Evolutionary conservation across 2,797 vertebrate species (phyloP), one percentile per base, ranked within the genome.

Genomic region (Strix occidentalis): DNA sequence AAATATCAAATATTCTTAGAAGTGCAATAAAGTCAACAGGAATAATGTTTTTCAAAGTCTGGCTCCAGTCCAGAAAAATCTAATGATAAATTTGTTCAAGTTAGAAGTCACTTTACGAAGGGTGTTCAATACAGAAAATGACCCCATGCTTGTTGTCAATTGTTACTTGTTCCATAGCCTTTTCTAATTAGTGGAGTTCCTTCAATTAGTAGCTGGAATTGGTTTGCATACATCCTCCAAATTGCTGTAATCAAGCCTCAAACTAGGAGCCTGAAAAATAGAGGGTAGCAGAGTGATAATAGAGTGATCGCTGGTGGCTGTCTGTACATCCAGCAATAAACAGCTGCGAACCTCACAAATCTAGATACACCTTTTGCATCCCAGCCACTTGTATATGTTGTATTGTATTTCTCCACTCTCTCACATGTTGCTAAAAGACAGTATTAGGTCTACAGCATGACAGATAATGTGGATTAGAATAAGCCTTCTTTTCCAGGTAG

Each of bases 241-340:
- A 96, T 95, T 89, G 93, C 71, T 96, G 92, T 92, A 95, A 91
- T 96, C 92, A 97, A 93, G 78, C 61, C 39, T 89, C 81, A 89
- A 54, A 94, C 64, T 54, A 87, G 78, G 10, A 81, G 29, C 39
- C 61, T 93, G 92, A 95, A 92, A 96, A 96, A 89, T 14, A 90
- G 61, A 71, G 84, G 64, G 57, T 94, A 77, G 63, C 65, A 56
- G 53, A 71, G 51, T 56, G 76, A 43, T 77, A 95, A 61, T 16
- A 85, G 61, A 71, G 63, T 51, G 37, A 89, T 58, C 83, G 20
- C 37, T 87, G 45, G 29, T 83, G 90, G 29, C 48, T 89, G 89
- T 63, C 18, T 85, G 60, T 48, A 68, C 41, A 64, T n/a, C 35
- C 71, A 91, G 39, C 50, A 72, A 35, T 1, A 83, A 53, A 53